phyloP scores from a whole-genome alignment of 2,797 vertebrate genomes.

The Chaenodraco wilsoni region DNA sequence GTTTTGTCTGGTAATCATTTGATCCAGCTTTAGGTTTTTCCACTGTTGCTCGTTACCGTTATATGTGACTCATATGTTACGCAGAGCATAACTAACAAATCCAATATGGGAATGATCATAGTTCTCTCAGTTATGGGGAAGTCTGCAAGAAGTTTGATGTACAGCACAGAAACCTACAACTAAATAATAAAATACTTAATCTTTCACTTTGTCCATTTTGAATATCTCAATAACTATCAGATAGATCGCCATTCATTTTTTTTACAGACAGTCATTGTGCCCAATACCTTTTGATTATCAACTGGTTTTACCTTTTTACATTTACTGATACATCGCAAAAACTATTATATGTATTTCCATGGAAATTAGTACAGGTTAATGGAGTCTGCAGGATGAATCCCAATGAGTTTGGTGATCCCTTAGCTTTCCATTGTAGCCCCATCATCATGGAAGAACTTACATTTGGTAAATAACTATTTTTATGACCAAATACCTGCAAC shows the following conservation, averaged over 20 bases:
- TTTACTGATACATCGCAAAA: too few species aligned
- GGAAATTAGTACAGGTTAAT: background rate
- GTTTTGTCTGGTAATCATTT: background rate
- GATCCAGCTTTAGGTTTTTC: constrained; percentile 3
- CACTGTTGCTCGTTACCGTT: accelerated
- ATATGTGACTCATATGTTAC: constrained; percentile 25
- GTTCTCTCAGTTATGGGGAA: background rate
- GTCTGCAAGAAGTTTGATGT: background rate
- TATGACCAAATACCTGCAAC: background rate
- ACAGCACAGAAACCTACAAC: background rate
- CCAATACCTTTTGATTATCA: too few species aligned
- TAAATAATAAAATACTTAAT: background rate
- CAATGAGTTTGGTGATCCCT: background rate
- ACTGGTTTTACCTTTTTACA: too few species aligned
- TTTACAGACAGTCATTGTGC: too few species aligned
- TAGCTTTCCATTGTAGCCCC: too few species aligned
- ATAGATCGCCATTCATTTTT: background rate
- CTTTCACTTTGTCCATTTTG: background rate
- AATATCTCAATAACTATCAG: background rate
- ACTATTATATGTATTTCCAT: too few species aligned
- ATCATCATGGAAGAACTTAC: too few species aligned
- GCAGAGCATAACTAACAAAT: background rate
- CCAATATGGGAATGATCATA: accelerated
- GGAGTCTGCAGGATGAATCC: background rate
- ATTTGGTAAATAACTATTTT: too few species aligned